A percentile compares a stretch with the other conserved stretches of the same genome.
Conservation (phyloP, 2,888 invertebrate species). For the Tuberolachnus salignus region DNA sequence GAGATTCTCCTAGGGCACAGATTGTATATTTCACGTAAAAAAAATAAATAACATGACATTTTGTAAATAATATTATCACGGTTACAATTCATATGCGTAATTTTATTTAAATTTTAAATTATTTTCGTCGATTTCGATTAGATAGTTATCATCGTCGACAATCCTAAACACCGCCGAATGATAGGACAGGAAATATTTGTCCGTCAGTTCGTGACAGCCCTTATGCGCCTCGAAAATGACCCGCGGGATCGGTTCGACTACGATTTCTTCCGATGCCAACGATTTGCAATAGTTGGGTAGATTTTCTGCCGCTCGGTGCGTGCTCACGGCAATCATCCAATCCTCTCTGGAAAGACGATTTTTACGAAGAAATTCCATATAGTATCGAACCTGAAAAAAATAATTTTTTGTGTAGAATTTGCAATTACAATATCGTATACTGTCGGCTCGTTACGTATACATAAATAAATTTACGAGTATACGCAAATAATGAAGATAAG, state of each 20-base stretch:
- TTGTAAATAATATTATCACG: no score
- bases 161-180: constrained; percentile 25
- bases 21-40: no score
- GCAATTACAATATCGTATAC: background rate
- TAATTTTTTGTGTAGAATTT: background rate
- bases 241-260: constrained; percentile 40
- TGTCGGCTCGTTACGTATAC: no score
- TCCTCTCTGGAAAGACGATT: background rate
- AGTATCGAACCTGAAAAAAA: constrained; percentile 37
- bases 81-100: no score
- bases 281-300: constrained; percentile 33
- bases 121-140: constrained; percentile 30
- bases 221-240: background rate
- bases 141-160: constrained; percentile 6
- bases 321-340: constrained; percentile 13
- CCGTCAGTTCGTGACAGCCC: background rate
- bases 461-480: no score
- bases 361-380: constrained; percentile 30
- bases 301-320: background rate
- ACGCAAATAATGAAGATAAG: no score
- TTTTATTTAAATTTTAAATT: constrained; percentile 14
- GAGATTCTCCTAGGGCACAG: no score
- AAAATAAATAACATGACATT: no score
- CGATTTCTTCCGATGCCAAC: constrained; percentile 13
- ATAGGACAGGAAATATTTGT: constrained; percentile 2